Base-by-base conservation (phyloP, 2,797 vertebrate species). In the Lateolabrax maculatus region DNA sequence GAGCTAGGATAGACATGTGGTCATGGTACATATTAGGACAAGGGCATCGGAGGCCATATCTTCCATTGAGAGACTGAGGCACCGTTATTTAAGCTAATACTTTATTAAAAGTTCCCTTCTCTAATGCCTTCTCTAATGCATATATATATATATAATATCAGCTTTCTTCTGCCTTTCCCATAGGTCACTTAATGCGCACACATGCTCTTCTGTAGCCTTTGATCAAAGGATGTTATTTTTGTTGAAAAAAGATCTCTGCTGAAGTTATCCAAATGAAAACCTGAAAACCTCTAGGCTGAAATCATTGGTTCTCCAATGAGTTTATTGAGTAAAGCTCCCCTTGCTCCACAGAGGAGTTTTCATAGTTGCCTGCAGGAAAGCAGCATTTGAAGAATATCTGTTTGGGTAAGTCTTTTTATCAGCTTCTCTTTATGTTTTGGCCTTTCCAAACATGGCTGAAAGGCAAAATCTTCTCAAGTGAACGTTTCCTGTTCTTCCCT, bases 401-500 rank as follows among this genome's bases (percentile, higher is more conserved):
- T 85, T 63, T 84, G 48, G 80, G 25, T 75, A 51, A 60, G 74
- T 84, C 74, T 58, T 83, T 85, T 77, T 79, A 80, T 85, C 71
- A 53, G 58, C 74, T 68, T 63, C 21, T 73, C 31, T 82, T 86
- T 68, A 53, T 74, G 49, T 82, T 87, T 90, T 78, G 69, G 44
- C 51, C 87, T 81, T 73, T 76, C 37, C n/a, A 66, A 73, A 69
- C 67, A 86, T 84, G 52, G 85, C 87, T 87, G 16, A 82, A 77
- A 87, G 87, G 86, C 85, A 80, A 87, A 73, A 10, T 73, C 72
- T 41, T 90, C 85, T 87, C 76, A 79, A 88, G 72, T 89, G 74
- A 91, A 90, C 62, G 18, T 87, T 90, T 92, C 84, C 85, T 87
- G 63, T 79, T 80, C 74, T 71, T 85, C 51, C 23, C 70, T 80